Percentiles rank a stretch among this genome's conserved stretches.
These are phyloP conservation scores for Trachelus tabidus DNA, from an alignment of 2,888 invertebrate species.

Conservation along the genomic window DNA sequence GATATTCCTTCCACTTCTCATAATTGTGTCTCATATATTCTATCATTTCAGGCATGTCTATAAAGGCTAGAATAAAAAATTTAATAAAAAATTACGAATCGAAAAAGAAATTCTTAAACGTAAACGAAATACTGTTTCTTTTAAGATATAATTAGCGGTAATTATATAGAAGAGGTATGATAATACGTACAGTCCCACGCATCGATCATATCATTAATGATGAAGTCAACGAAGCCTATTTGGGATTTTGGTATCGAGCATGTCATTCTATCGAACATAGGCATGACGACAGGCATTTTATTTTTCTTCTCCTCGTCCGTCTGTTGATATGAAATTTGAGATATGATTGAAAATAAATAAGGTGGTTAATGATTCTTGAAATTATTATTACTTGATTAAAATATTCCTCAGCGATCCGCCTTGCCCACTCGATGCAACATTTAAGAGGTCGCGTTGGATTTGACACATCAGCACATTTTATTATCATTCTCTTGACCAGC, in stretches of 20 bases:
- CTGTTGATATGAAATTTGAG: conserved; percentile 62
- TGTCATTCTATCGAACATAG: conserved; percentile 93
- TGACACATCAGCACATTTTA: conserved; percentile 98
- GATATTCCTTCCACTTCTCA: conserved; percentile 89
- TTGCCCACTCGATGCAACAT: conserved; percentile 92
- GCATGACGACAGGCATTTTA: conserved; percentile 96
- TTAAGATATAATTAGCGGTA: not conserved
- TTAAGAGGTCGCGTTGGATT: conserved; percentile 92
- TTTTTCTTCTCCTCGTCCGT: conserved; percentile 95
- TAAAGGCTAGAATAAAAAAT: conserved; percentile 75
- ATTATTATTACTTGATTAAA: conserved; percentile 78
- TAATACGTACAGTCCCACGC: conserved; percentile 88
- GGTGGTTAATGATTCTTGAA: not conserved
- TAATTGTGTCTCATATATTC: conserved; percentile 87
- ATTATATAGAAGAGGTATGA: conserved; percentile 10
- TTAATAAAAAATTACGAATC: conserved; percentile 6
- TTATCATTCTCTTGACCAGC: conserved; percentile 94
- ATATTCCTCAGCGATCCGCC: conserved; percentile 96
- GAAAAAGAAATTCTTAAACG: not conserved
- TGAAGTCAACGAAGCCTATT: conserved; percentile 97
- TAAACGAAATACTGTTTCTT: not conserved
- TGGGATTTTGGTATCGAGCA: conserved; percentile 98
- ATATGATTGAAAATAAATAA: not conserved
- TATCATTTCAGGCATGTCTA: conserved; percentile 92
- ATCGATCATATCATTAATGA: conserved; percentile 97